These are phyloP conservation scores for Coelinius sp. DNA, from an alignment of 2,888 invertebrate species.

Conservation along the genomic window DNA sequence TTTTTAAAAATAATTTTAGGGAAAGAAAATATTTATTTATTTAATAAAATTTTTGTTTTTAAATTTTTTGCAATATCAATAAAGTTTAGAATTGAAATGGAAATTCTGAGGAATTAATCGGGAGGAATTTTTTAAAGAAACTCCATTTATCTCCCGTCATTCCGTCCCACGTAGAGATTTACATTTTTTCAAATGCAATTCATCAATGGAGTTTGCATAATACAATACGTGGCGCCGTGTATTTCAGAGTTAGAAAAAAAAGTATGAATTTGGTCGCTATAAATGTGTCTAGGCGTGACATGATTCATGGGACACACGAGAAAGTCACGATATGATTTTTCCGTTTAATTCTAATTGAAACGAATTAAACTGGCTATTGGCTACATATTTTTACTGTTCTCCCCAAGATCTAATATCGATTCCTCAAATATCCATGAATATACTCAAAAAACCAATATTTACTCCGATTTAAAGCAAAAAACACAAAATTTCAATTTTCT, in stretches of 20 bases:
- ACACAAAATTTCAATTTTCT: too few relatives aligned
- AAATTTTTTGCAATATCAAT: too few relatives aligned
- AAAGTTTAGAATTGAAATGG: too few relatives aligned
- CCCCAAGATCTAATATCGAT: neutral
- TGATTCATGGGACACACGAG: constrained; percentile 15
- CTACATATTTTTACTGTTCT: neutral
- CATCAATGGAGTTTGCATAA: neutral
- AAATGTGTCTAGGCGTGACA: constrained; percentile 15
- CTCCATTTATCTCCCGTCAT: neutral
- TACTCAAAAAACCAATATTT: too few relatives aligned
- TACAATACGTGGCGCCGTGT: constrained; percentile 15
- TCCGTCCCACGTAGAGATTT: neutral
- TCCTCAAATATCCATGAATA: neutral
- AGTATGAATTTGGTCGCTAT: constrained; percentile 2
- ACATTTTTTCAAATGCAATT: neutral
- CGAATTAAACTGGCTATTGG: neutral
- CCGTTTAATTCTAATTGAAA: neutral
- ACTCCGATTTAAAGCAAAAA: too few relatives aligned
- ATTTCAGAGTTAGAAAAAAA: neutral
- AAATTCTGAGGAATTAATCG: too few relatives aligned
- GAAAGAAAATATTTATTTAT: too few relatives aligned
- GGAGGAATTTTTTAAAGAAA: too few relatives aligned
- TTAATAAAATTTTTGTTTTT: too few relatives aligned
- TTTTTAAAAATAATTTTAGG: too few relatives aligned
- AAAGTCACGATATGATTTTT: constrained; percentile 20